Percentiles rank a stretch among this genome's conserved stretches.
Evolutionary conservation across 2,888 invertebrate species (phyloP).

Genomic region (Stramonita haemastoma): DNA sequence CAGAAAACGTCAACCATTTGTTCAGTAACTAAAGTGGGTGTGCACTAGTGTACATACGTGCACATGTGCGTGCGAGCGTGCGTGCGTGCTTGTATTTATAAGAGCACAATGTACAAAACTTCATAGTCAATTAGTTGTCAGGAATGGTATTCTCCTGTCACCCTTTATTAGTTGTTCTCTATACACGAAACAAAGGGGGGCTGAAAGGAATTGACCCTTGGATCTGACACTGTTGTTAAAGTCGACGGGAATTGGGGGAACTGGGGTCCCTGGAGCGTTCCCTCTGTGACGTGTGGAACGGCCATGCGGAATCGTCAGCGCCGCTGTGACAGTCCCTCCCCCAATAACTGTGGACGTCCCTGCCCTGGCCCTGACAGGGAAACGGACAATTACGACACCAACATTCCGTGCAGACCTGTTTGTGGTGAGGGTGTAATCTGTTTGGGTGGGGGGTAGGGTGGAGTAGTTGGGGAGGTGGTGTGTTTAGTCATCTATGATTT

Average conservation of each 20-base stretch:
- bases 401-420: background rate
- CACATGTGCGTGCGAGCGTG: background rate
- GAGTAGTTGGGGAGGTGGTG: too few species aligned
- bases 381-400: background rate
- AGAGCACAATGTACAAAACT: too few species aligned
- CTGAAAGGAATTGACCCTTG: too few species aligned
- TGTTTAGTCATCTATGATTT: too few species aligned
- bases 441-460: background rate
- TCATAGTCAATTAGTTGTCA: too few species aligned
- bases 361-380: background rate
- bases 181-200: too few species aligned
- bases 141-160: too few species aligned
- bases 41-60: background rate
- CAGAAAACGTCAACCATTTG: too few species aligned
- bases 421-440: conserved; percentile 6
- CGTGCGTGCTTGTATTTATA: too few species aligned
- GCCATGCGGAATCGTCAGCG: conserved; percentile 8
- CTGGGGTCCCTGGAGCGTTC: conserved; percentile 24
- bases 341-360: background rate
- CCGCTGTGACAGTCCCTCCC: conserved; percentile 12
- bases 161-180: too few species aligned
- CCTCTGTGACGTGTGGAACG: conserved; percentile 17
- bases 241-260: conserved; percentile 37
- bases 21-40: background rate
- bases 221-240: background rate